phyloP scores from a whole-genome alignment of 2,113 vertebrate species.

The Meleagris gallopavo region DNA sequence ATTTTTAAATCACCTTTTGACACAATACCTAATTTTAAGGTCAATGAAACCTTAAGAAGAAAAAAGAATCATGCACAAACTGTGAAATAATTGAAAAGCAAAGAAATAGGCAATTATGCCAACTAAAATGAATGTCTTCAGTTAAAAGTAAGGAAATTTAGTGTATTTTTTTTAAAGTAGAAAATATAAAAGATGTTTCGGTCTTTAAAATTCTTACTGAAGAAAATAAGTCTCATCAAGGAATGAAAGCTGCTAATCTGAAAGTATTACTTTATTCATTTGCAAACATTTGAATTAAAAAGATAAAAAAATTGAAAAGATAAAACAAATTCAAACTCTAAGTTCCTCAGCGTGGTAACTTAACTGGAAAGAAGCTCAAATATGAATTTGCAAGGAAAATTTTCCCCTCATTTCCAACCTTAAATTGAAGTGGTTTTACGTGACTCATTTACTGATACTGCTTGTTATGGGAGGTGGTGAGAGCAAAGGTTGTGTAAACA shows the following conservation, averaged over 20 bases:
- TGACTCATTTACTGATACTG: constrained; percentile 31
- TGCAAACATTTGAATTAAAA: constrained; percentile 6
- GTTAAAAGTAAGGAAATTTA: background rate
- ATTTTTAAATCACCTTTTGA: background rate
- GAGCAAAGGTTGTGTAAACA: constrained; percentile 35
- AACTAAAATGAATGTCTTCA: background rate
- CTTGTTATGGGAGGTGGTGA: background rate
- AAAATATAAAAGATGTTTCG: background rate
- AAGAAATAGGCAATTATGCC: background rate
- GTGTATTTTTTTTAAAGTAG: background rate
- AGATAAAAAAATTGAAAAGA: background rate
- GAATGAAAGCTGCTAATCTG: background rate
- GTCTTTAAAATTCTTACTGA: background rate
- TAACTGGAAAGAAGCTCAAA: constrained; percentile 5
- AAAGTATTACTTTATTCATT: background rate
- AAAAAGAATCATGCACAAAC: background rate
- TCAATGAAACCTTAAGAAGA: background rate
- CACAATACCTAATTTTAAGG: background rate
- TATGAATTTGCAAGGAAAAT: background rate
- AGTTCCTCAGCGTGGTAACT: background rate
- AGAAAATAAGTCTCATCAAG: background rate
- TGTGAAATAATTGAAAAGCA: background rate
- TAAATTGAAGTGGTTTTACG: constrained; percentile 7
- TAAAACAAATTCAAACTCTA: background rate
- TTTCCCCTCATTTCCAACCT: background rate